Evolutionary conservation across 2,113 vertebrate species (phyloP), one percentile per base, ranked within the genome.

Genomic region (Eudyptes chrysolophus): DNA sequence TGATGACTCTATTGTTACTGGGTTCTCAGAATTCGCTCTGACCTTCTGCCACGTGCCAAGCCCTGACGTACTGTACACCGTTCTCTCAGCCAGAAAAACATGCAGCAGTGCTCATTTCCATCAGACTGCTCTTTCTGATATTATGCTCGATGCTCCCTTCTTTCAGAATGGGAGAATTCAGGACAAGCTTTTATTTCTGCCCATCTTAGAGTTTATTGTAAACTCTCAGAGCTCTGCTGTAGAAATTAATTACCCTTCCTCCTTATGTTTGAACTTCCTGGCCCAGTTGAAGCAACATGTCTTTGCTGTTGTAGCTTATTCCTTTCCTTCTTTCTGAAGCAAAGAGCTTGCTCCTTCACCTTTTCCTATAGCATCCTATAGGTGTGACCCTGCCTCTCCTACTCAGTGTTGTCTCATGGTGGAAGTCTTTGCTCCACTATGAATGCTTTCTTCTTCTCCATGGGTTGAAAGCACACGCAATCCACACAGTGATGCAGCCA

Each of bases 1-100:
- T 42, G 98, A 97, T 93, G 97, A 87, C 89, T 97, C 92, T 85
- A 15, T 96, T 98, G 97, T 97, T 94, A 58, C 87, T 94, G 94
- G 87, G 87, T 96, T 95, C 97, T 97, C 62, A 42, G 93, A 92
- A 75, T 74, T 20, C 2, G 72, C 22, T 29, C 65, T 94, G 95
- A 90, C 93, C 81, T 91, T 85, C 93, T 87, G 82, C 84, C 77
- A 13, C 2, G 1, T 3, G n/a, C 87, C 85, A 81, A 80, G n/a
- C 75, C 61, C 72, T 75, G 93, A 69, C 1, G 2, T 75, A n/a
- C 86, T 61, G 51, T 38, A 13, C 91, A 8, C 58, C 1, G 0
- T 71, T 72, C 71, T 21, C 46, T 48, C 5, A 2, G 78, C 75
- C 92, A 93, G 84, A 25, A 69, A 80, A 93, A 38, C 64, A 21